Evolutionary conservation across 2,888 invertebrate genomes (phyloP).

Genomic region (Dryomyza anilis): DNA sequence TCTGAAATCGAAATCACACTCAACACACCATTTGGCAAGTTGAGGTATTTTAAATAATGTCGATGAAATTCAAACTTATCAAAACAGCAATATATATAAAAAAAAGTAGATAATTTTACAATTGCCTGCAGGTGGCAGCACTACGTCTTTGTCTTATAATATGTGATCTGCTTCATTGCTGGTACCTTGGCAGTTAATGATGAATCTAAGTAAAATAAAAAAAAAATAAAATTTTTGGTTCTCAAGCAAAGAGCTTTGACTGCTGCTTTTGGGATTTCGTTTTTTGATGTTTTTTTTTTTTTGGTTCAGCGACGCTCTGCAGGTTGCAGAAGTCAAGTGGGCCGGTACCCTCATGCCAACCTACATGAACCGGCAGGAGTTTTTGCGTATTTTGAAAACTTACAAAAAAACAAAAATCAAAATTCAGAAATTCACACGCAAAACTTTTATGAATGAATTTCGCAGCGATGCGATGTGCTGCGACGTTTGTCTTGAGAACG

Average conservation of each 20-base stretch:
- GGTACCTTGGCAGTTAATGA: background rate
- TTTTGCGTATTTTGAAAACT: no score
- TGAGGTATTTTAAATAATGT: no score
- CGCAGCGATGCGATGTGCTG: constrained; percentile 3
- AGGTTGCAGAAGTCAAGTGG: constrained; percentile 45
- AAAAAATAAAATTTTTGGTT: background rate
- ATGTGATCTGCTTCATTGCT: background rate
- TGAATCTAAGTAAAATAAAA: background rate
- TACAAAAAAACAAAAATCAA: no score
- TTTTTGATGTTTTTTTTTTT: background rate
- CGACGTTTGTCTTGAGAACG: no score
- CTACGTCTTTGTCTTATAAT: background rate
- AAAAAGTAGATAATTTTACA: no score
- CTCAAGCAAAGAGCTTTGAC: no score
- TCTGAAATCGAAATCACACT: no score
- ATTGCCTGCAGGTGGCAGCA: background rate
- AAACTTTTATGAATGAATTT: constrained; percentile 29
- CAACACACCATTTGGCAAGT: no score
- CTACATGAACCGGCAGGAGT: background rate
- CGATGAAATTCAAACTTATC: no score
- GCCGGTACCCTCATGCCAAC: constrained; percentile 21
- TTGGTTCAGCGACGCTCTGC: background rate
- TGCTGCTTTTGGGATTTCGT: background rate
- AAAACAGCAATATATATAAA: no score
- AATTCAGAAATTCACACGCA: constrained; percentile 20